phyloP scores from a whole-genome alignment of 37 sponge, comb jelly and placozoan species.

The Bolinopsis microptera region DNA sequence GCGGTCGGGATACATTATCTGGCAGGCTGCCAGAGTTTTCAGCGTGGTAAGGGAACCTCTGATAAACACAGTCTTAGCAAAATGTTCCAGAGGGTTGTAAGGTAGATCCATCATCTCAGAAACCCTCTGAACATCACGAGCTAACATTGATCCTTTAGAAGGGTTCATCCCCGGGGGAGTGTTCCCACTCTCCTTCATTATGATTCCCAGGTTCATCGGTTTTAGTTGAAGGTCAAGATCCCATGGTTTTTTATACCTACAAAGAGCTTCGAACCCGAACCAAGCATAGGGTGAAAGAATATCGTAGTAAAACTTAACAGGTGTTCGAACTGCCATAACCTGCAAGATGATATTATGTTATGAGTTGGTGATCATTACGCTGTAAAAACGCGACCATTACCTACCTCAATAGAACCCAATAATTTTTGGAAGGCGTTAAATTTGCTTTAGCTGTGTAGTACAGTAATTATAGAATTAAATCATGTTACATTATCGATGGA shows the following conservation, averaged over 20 bases:
- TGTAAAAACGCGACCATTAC: too few relatives aligned
- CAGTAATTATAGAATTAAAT: neutral
- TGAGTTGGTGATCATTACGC: too few relatives aligned
- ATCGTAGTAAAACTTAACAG: slow-evolving; percentile 51
- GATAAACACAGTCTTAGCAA: slow-evolving; percentile 48
- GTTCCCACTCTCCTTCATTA: slow-evolving; percentile 48
- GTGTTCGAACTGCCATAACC: slow-evolving; percentile 40
- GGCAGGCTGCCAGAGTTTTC: slow-evolving; percentile 61
- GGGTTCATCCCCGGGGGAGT: slow-evolving; percentile 66
- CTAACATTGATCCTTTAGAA: slow-evolving; percentile 45
- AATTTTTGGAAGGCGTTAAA: too few relatives aligned
- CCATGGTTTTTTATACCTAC: slow-evolving; percentile 57
- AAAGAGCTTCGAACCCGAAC: slow-evolving; percentile 52
- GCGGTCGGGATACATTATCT: neutral
- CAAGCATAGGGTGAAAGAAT: slow-evolving; percentile 59
- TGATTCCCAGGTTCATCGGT: slow-evolving; percentile 57
- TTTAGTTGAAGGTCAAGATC: slow-evolving; percentile 24
- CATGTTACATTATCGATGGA: neutral
- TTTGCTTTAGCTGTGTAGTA: too few relatives aligned
- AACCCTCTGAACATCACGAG: slow-evolving; percentile 51
- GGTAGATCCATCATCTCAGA: slow-evolving; percentile 53
- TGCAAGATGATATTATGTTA: neutral
- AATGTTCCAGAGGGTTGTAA: slow-evolving; percentile 30
- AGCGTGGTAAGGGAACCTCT: slow-evolving; percentile 8
- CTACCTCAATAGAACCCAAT: too few relatives aligned